Percentiles rank a stretch among this genome's conserved stretches.
Evolutionary conservation across 2,797 vertebrate species (phyloP).

Genomic region (Sciurus carolinensis): DNA sequence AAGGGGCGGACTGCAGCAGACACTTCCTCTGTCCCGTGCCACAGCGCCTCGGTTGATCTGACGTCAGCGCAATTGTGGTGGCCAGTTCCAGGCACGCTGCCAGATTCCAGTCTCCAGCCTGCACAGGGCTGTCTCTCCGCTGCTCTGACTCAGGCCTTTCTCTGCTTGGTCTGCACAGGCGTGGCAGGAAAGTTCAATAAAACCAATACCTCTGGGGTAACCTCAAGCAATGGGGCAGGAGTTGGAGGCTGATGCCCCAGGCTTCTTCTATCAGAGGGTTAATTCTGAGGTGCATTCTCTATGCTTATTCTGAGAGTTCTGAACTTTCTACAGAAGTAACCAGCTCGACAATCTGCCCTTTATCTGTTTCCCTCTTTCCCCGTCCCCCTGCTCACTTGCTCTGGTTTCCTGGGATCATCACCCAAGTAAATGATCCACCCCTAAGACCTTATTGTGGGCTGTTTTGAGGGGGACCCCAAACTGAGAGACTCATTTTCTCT

Average conservation of each 20-base stretch:
- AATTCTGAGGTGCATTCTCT: background rate
- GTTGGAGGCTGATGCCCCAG: background rate
- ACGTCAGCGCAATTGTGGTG: background rate
- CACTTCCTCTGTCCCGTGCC: background rate
- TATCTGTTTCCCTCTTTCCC: no score
- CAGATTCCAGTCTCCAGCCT: background rate
- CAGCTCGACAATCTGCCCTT: background rate
- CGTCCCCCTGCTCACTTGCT: background rate
- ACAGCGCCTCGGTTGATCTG: background rate
- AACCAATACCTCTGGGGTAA: background rate
- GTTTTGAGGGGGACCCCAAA: background rate
- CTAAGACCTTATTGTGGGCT: background rate
- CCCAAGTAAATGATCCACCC: background rate
- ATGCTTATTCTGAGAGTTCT: background rate
- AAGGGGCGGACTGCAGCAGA: background rate
- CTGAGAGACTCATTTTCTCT: conserved; percentile 37
- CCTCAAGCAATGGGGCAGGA: background rate
- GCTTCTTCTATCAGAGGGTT: background rate
- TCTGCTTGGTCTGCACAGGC: background rate
- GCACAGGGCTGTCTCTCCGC: background rate
- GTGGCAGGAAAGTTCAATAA: background rate
- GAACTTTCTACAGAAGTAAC: background rate
- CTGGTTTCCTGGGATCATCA: background rate
- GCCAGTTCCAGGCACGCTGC: background rate
- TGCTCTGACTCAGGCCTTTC: conserved; percentile 54